Evolutionary conservation across 2,797 vertebrate genomes (phyloP).

Genomic region (Syngnathus rostellatus): DNA sequence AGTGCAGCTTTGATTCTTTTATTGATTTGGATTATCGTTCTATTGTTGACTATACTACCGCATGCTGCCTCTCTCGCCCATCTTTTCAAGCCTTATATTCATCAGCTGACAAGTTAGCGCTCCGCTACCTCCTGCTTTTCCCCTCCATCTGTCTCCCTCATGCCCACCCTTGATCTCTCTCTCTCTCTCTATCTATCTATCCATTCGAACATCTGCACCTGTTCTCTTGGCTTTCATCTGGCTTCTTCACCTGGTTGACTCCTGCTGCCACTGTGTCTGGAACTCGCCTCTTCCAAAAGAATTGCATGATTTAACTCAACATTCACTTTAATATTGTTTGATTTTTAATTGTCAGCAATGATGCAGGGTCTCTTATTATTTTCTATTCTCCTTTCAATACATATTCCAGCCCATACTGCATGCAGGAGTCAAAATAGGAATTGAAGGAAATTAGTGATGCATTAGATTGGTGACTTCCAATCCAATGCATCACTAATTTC

Average conservation of each 20-base stretch:
- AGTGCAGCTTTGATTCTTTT: too few relatives aligned
- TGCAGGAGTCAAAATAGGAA: not conserved
- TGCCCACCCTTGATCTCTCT: conserved; percentile 8
- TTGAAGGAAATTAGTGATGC: not conserved
- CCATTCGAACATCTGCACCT: conserved; percentile 28
- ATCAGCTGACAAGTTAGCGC: not conserved
- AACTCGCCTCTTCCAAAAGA: not conserved
- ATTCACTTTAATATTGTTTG: not conserved
- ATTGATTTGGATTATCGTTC: too few relatives aligned
- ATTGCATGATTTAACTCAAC: too few relatives aligned
- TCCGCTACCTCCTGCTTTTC: conserved; percentile 2
- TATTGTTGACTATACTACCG: too few relatives aligned
- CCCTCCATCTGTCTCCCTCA: conserved; percentile 14
- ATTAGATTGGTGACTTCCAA: too few relatives aligned
- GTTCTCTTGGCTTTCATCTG: conserved; percentile 41
- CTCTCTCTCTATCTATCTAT: not conserved
- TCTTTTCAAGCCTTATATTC: conserved; percentile 4
- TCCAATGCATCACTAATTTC: not conserved
- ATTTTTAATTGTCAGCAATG: too few relatives aligned
- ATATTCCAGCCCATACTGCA: not conserved
- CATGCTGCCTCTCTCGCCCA: not conserved
- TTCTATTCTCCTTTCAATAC: not conserved
- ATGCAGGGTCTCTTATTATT: not conserved
- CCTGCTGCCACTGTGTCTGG: not conserved
- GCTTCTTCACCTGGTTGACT: not conserved